phyloP scores from a whole-genome alignment of 2,888 invertebrate species.

The Lycia hirtaria region DNA sequence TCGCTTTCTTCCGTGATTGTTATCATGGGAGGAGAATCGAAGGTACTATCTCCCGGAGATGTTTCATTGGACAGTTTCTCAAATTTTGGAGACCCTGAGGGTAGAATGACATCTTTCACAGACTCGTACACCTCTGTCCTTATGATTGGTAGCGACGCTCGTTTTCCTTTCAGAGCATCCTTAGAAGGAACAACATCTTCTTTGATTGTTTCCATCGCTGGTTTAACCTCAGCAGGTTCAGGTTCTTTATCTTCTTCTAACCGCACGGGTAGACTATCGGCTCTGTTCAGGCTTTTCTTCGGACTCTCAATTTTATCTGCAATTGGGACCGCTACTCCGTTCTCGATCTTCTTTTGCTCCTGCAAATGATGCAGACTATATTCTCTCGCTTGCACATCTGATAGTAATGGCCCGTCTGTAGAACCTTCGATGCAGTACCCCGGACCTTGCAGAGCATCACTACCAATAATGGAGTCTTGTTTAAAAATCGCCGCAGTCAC shows the following conservation, averaged over 20 bases:
- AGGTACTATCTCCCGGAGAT: constrained; percentile 68
- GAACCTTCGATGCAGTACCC: constrained; percentile 82
- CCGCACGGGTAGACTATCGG: constrained; percentile 84
- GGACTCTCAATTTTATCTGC: constrained; percentile 70
- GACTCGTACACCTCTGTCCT: constrained; percentile 83
- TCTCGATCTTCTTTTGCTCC: constrained; percentile 73
- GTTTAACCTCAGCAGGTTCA: constrained; percentile 41
- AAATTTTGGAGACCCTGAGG: constrained; percentile 84
- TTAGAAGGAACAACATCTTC: constrained; percentile 71
- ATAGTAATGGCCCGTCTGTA: constrained; percentile 78
- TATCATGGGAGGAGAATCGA: constrained; percentile 75
- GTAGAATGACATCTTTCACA: constrained; percentile 81
- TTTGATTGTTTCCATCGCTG: constrained; percentile 67
- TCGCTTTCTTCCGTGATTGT: constrained; percentile 81
- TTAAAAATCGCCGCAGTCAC: constrained; percentile 90
- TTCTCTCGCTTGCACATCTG: constrained; percentile 80
- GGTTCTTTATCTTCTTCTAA: constrained; percentile 73
- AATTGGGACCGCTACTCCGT: constrained; percentile 68
- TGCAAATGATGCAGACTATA: constrained; percentile 75
- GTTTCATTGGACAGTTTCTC: constrained; percentile 84
- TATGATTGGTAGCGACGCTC: constrained; percentile 74
- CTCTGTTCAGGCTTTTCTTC: constrained; percentile 79
- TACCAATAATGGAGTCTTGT: constrained; percentile 84
- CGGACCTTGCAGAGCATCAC: constrained; percentile 73
- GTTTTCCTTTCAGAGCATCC: constrained; percentile 67